A percentile compares a stretch with the other conserved stretches of the same genome.
These are phyloP conservation scores for Drosophila funebris DNA, from an alignment of 1,140 invertebrate genomes.

Conservation along the genomic window DNA sequence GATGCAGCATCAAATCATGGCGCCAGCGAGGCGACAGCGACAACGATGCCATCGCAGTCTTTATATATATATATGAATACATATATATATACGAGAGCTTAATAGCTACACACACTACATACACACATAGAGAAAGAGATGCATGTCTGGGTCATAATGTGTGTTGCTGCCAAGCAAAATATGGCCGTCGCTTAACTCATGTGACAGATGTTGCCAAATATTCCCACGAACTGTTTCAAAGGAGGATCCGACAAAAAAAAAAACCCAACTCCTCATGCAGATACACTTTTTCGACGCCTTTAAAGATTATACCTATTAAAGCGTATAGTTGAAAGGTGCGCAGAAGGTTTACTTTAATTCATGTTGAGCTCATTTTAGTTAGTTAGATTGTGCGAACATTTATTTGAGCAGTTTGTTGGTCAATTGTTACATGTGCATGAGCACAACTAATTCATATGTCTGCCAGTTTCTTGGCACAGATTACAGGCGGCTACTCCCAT, in stretches of 20 bases:
- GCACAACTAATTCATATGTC: slow-evolving; percentile 2
- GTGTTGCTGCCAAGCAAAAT: slow-evolving; percentile 23
- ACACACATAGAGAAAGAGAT: neutral
- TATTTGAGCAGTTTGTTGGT: neutral
- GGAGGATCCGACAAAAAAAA: neutral
- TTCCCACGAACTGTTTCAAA: neutral
- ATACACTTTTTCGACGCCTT: neutral
- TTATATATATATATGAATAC: slow-evolving; percentile 13
- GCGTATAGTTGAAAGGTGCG: neutral
- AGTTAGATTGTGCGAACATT: neutral
- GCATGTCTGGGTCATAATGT: slow-evolving; percentile 35
- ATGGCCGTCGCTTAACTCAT: slow-evolving; percentile 21
- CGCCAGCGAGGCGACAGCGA: slow-evolving; percentile 62
- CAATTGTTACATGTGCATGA: slow-evolving; percentile 13
- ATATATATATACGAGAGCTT: slow-evolving; percentile 4
- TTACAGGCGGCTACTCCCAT: slow-evolving; percentile 27
- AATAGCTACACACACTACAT: neutral
- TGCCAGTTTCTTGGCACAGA: slow-evolving; percentile 22
- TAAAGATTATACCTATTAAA: neutral
- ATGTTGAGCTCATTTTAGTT: neutral
- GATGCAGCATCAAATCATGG: slow-evolving; percentile 42
- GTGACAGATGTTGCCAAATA: slow-evolving; percentile 20
- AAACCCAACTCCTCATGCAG: neutral
- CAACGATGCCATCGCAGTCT: slow-evolving; percentile 54
- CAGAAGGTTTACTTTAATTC: neutral